Percentiles rank a stretch among this genome's conserved stretches.
phyloP scores from a whole-genome alignment of 2,888 invertebrate species.

The Invenusta paracnida region DNA sequence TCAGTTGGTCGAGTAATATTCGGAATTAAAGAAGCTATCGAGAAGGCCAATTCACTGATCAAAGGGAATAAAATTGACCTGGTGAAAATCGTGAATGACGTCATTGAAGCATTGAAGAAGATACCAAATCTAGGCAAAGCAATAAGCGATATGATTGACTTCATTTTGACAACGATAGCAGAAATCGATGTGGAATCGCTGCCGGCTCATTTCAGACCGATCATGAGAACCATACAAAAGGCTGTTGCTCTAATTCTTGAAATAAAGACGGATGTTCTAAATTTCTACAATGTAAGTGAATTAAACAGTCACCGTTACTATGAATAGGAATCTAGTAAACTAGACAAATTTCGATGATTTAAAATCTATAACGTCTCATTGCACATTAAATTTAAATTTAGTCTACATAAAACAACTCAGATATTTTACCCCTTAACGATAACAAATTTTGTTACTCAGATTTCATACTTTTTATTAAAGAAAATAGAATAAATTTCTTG shows the following conservation, averaged over 20 bases:
- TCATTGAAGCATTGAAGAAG: constrained; percentile 47
- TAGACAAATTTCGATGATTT: too few relatives aligned
- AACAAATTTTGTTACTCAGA: too few relatives aligned
- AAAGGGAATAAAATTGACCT: neutral
- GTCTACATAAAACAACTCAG: too few relatives aligned
- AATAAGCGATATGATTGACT: constrained; percentile 45
- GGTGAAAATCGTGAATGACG: constrained; percentile 45
- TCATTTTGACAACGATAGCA: constrained; percentile 46
- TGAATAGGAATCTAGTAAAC: too few relatives aligned
- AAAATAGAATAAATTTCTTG: too few relatives aligned
- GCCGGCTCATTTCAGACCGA: constrained; percentile 47
- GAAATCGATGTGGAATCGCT: constrained; percentile 47
- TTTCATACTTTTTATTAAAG: too few relatives aligned
- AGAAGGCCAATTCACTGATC: constrained; percentile 45
- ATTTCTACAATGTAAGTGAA: constrained; percentile 50
- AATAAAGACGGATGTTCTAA: constrained; percentile 49
- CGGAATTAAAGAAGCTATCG: constrained; percentile 46
- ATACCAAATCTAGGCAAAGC: constrained; percentile 45
- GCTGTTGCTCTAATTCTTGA: constrained; percentile 48
- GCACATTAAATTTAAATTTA: too few relatives aligned
- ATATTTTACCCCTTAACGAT: too few relatives aligned
- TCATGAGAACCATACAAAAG: constrained; percentile 41
- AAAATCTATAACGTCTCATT: too few relatives aligned
- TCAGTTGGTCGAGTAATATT: constrained; percentile 42
- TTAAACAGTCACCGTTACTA: too few relatives aligned